Conservation (phyloP, 2,888 invertebrate species). For the Isotomurus palustris region DNA sequence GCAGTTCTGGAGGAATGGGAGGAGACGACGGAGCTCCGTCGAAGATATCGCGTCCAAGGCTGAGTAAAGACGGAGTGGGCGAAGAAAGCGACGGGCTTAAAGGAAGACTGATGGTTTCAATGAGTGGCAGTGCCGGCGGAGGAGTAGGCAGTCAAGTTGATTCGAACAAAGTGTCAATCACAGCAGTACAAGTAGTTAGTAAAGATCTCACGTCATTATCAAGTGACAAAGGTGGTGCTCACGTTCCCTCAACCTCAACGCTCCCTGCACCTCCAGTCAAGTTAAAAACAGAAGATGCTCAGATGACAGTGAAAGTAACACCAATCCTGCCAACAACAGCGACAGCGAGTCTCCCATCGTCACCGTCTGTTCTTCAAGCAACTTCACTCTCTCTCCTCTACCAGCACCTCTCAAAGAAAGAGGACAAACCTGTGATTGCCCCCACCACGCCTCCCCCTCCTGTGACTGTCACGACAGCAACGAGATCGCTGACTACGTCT, state of each 20-base stretch:
- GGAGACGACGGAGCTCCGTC: not conserved
- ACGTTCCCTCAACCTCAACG: not conserved
- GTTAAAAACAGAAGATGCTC: not conserved
- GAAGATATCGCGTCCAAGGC: constrained; percentile 39
- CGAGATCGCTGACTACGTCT: not conserved
- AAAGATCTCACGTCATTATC: constrained; percentile 10
- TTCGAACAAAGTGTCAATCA: not conserved
- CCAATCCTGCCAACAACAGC: not conserved
- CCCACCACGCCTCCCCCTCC: not conserved
- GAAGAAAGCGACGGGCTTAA: not conserved
- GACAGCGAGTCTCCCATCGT: not conserved
- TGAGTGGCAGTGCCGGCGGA: not conserved
- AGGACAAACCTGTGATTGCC: not conserved
- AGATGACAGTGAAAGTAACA: not conserved
- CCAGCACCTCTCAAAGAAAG: constrained; percentile 8
- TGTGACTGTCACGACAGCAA: not conserved
- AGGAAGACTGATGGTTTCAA: not conserved
- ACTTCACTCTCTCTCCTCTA: constrained; percentile 2
- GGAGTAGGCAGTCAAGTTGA: not conserved
- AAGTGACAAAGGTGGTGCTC: not conserved
- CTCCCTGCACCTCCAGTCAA: constrained; percentile 4
- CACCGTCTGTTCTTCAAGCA: not conserved
- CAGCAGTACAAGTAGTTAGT: not conserved
- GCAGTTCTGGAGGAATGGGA: constrained; percentile 14
- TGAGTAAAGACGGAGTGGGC: constrained; percentile 18